These are phyloP conservation scores for Lutjanus campechanus DNA, from an alignment of 2,797 vertebrate genomes.

Conservation along the genomic window DNA sequence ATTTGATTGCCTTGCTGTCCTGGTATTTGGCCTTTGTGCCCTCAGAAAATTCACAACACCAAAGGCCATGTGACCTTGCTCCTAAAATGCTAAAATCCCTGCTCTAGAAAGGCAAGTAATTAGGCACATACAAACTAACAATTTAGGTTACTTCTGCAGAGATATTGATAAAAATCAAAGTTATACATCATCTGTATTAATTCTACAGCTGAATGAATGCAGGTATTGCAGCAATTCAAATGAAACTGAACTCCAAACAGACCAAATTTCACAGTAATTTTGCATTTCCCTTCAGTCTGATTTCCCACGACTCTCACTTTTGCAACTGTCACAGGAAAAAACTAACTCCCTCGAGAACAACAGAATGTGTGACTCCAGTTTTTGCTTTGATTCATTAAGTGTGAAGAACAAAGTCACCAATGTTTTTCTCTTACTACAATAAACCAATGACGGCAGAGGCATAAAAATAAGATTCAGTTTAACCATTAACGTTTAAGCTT, in stretches of 20 bases:
- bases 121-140: too few species aligned
- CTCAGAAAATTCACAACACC: too few species aligned
- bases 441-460: not conserved
- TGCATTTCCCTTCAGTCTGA: slow-evolving; percentile 18
- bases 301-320: slow-evolving; percentile 36
- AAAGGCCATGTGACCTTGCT: too few species aligned
- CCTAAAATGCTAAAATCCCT: too few species aligned
- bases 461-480: not conserved
- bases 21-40: too few species aligned
- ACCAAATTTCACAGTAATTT: not conserved
- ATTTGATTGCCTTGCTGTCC: too few species aligned
- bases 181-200: too few species aligned
- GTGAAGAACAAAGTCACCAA: slow-evolving; percentile 17
- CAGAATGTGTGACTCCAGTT: not conserved
- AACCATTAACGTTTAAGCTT: not conserved
- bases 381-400: not conserved
- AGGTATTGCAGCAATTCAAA: too few species aligned
- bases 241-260: not conserved
- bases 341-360: not conserved
- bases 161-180: too few species aligned
- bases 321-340: slow-evolving; percentile 11
- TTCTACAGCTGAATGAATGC: too few species aligned
- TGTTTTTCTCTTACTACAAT: slow-evolving; percentile 1
- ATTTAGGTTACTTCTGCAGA: too few species aligned
- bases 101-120: too few species aligned